Percentiles rank a stretch among this genome's conserved stretches.
Evolutionary conservation across 2,888 invertebrate genomes (phyloP).

Genomic region (Orchesellides sinensis): DNA sequence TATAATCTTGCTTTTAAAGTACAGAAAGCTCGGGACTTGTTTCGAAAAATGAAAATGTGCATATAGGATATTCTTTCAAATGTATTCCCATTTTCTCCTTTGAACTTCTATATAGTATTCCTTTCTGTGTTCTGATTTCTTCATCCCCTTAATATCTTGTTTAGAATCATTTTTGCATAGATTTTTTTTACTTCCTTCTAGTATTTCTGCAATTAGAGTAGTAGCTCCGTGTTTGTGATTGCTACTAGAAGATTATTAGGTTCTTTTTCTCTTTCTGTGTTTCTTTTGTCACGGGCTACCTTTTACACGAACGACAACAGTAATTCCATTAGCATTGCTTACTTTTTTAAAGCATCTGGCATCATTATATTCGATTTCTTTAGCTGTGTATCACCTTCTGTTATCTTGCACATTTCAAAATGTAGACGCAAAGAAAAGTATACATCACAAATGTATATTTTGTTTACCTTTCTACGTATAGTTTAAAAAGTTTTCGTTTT

Average conservation of each 20-base stretch:
- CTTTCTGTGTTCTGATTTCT: no score
- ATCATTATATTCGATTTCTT: conserved; percentile 9
- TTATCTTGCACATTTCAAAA: not conserved
- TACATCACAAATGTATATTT: not conserved
- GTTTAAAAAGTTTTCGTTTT: no score
- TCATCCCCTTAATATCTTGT: no score
- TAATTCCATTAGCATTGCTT: conserved; percentile 53
- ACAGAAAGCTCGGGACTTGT: no score
- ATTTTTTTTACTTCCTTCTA: conserved; percentile 46
- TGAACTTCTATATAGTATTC: no score
- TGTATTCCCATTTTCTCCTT: conserved; percentile 23
- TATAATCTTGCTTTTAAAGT: no score
- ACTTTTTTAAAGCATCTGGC: conserved; percentile 58
- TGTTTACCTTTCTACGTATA: not conserved
- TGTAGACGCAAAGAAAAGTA: not conserved
- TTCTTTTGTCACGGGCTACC: conserved; percentile 43
- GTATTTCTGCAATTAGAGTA: conserved; percentile 42
- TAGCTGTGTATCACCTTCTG: not conserved
- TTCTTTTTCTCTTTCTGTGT: conserved; percentile 25
- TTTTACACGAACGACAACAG: conserved; percentile 55
- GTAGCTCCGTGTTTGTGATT: conserved; percentile 8
- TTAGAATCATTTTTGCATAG: conserved; percentile 26
- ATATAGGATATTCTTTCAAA: not conserved
- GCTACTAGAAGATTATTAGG: no score
- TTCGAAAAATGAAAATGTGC: not conserved